Base-by-base conservation (phyloP, 2,797 vertebrate genomes). In the Channallabes apus region DNA sequence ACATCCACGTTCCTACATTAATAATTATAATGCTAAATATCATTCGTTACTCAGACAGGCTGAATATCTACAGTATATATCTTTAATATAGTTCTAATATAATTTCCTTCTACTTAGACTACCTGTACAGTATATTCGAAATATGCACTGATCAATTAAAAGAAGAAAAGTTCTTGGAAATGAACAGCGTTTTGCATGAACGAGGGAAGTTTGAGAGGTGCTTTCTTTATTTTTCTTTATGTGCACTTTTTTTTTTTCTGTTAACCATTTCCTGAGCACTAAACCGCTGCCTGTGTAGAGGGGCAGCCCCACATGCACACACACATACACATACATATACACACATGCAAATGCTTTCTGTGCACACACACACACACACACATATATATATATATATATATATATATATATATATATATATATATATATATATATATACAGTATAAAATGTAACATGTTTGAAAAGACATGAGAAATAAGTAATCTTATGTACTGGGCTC, bases 251-350 rank as follows among this genome's bases (percentile, higher is more conserved):
- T 91, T 92, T 91, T 86, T 93, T n/a, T n/a, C 86, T 91, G 92
- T 87, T 92, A 94, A 90, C 92, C 93, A 93, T 93, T 92, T 95
- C 94, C 95, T 95, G 94, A 92, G 88, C 82, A 78, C 84, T 93
- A 69, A 94, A 94, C 94, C 94, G 84, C 91, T 93, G 35, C 41
- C 86, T 90, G 92, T 93, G 69, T 92, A 71, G 90, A 86, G 94
- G 94, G 94, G 93, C 91, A 88, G 93, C 94, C 95, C 94, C 90
- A 15, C 2, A 80, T 69, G 85, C 58, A 56, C 65, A 68, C 77
- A 88, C 22, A 56, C 85, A 86, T 3, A 41, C 7, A 58, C 56
- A 69, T 84, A 77, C 29, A 78, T 12, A n/a, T 20, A 76, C 54
- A 76, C 51, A 69, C 32, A 64, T 82, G 80, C 75, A 78, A 78